Evolutionary conservation across 2,113 vertebrate genomes (phyloP), one percentile per base, ranked within the genome.

Genomic region (Osmerus mordax): DNA sequence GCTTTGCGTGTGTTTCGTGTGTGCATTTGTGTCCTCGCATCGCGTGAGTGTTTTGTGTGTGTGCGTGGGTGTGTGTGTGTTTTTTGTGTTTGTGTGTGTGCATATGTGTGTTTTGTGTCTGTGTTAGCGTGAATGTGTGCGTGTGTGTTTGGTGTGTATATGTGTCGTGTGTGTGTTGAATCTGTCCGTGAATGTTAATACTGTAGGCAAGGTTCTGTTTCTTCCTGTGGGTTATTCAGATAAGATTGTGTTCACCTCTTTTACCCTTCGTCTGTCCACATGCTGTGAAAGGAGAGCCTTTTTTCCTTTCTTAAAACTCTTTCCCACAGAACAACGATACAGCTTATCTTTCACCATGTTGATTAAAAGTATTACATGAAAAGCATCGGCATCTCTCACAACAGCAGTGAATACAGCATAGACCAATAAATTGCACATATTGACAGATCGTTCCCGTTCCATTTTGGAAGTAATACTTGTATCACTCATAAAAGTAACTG

Each of bases 191-290:
- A 72, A 72, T 60, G 59, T 63, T 62, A 59, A 29, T 65, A 65
- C n/a, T 23, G 65, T 69, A 63, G 62, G 70, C 56, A 72, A 75
- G 65, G 65, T 32, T 75, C 73, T 78, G 77, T 75, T 72, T 71
- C 77, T 81, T 83, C 73, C 82, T 85, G 73, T 85, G 70, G 74
- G 61, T 74, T 75, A 60, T 58, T 78, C 28, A 82, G 80, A 83
- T 85, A 75, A 80, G 77, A 82, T 83, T 69, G 66, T 63, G 69
- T 29, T 69, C 70, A 77, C 25, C 53, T 70, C 56, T 75, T 76
- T 63, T 63, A 70, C 75, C 65, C 73, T 77, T 74, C 70, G 69
- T 70, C 14, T 70, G 70, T 53, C 56, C 55, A 69, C 67, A 54
- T 65, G 16, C 61, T 70, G 71, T 67, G 65, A 74, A 72, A 73